These are phyloP conservation scores for Ictalurus furcatus DNA, from an alignment of 2,113 vertebrate genomes.

Conservation along the genomic window DNA sequence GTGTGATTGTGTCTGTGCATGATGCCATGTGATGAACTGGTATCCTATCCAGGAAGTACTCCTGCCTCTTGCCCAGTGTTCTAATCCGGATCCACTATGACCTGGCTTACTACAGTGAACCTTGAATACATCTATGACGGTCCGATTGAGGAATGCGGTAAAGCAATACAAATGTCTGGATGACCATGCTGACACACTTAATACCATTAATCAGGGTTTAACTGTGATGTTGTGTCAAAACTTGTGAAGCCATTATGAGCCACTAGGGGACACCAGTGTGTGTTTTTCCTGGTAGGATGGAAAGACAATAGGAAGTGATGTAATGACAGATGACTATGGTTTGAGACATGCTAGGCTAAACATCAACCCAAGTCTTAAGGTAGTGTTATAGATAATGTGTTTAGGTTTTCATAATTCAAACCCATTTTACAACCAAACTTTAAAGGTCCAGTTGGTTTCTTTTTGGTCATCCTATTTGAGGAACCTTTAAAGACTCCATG, in stretches of 20 bases:
- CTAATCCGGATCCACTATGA: neutral
- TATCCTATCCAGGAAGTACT: neutral
- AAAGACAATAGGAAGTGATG: neutral
- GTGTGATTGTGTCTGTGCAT: neutral
- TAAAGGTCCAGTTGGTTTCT: neutral
- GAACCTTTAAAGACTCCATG: neutral
- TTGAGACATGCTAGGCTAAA: neutral
- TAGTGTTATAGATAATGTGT: neutral
- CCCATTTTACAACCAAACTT: neutral
- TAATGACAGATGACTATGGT: neutral
- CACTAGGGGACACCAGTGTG: constrained; percentile 19
- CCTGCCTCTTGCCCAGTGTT: neutral
- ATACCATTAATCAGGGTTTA: neutral
- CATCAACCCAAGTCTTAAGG: neutral
- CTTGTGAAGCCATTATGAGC: neutral
- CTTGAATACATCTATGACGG: neutral
- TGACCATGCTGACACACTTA: neutral
- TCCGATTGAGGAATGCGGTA: neutral
- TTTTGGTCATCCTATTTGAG: neutral
- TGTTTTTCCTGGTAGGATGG: neutral
- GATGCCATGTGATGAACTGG: neutral
- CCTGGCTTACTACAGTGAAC: neutral
- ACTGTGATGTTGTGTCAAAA: neutral
- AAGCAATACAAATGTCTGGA: neutral
- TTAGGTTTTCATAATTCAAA: neutral